Evolutionary conservation across 2,113 vertebrate species (phyloP).

Genomic region (Ondatra zibethicus): DNA sequence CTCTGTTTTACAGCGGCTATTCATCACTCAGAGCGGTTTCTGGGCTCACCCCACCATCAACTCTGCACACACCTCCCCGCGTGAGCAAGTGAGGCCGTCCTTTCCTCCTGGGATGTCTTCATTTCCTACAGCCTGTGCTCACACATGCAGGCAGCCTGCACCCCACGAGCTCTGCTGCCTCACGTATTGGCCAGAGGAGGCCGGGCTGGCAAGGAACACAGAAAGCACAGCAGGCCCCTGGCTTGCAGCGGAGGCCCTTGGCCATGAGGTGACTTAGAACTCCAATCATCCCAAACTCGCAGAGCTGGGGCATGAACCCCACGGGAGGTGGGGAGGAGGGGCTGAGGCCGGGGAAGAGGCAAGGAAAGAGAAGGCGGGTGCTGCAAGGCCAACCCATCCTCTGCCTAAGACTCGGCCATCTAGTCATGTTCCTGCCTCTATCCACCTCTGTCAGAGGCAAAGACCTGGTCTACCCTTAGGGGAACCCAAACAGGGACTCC

Average conservation of each 20-base stretch:
- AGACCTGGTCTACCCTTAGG: too few relatives aligned
- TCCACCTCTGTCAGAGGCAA: not conserved
- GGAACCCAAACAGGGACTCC: not conserved
- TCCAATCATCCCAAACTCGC: not conserved
- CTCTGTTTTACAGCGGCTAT: rapidly evolving
- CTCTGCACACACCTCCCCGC: rapidly evolving
- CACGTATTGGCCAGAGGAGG: not conserved
- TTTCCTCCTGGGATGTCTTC: not conserved
- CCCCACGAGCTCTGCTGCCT: not conserved
- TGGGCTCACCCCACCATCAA: not conserved
- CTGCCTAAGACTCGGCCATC: not conserved
- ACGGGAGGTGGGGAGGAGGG: rapidly evolving
- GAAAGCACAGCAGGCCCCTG: not conserved
- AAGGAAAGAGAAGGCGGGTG: rapidly evolving
- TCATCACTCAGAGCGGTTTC: not conserved
- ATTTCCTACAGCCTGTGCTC: not conserved
- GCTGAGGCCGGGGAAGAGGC: rapidly evolving
- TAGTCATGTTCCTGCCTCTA: not conserved
- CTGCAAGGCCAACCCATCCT: not conserved
- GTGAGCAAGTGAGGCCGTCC: rapidly evolving
- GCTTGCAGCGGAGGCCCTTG: slow-evolving; percentile 12
- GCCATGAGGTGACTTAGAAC: slow-evolving; percentile 3
- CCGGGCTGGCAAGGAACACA: not conserved
- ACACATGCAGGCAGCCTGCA: rapidly evolving
- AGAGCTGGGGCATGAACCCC: not conserved